phyloP scores from a whole-genome alignment of 2,113 vertebrate species.

The Symphodus melops region DNA sequence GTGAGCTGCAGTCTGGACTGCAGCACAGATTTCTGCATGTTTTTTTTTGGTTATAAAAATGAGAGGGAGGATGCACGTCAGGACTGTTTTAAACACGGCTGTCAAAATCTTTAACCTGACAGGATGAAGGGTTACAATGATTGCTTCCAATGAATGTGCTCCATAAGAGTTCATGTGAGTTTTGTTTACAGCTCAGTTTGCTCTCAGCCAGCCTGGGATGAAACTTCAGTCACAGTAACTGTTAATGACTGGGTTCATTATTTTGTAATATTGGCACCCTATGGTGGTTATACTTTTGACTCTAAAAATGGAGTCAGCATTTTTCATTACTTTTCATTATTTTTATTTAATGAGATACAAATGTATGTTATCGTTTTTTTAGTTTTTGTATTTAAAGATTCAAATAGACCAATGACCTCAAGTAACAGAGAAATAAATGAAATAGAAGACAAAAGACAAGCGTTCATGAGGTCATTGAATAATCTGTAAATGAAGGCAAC shows the following conservation, averaged over 20 bases:
- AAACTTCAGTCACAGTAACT: too few species aligned
- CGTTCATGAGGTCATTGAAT: too few species aligned
- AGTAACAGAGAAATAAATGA: too few species aligned
- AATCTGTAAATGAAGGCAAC: too few species aligned
- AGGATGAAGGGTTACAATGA: not conserved
- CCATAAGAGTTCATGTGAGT: not conserved
- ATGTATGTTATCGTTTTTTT: too few species aligned
- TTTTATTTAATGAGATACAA: too few species aligned
- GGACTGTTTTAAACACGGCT: slow-evolving; percentile 35
- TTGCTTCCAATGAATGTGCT: not conserved
- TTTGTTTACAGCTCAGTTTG: not conserved
- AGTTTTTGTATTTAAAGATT: too few species aligned
- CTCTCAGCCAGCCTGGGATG: not conserved
- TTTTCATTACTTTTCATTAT: too few species aligned
- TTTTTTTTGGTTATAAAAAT: slow-evolving; percentile 2
- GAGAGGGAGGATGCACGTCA: slow-evolving; percentile 15
- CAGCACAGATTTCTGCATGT: slow-evolving; percentile 44
- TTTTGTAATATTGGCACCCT: not conserved
- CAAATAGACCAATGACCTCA: too few species aligned
- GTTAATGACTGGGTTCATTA: not conserved
- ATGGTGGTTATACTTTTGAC: not conserved
- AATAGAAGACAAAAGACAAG: too few species aligned
- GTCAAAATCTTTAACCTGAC: slow-evolving; percentile 30
- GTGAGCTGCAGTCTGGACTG: slow-evolving; percentile 38
- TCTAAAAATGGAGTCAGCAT: not conserved